A percentile compares a stretch with the other conserved stretches of the same genome.
Conservation (phyloP, 2,888 invertebrate species). For the Sceliomorpha sp. region DNA sequence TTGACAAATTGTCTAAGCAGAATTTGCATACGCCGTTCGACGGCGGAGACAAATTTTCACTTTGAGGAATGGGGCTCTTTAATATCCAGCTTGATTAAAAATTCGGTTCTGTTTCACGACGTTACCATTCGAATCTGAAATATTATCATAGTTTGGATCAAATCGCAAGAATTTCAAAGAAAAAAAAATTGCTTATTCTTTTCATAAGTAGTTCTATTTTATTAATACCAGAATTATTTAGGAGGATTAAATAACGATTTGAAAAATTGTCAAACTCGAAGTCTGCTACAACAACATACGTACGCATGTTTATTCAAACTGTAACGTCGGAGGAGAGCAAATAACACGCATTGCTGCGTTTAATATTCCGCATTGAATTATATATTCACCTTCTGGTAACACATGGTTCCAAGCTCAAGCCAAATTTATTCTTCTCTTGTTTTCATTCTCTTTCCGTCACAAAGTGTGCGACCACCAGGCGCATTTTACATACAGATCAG, state of each 20-base stretch:
- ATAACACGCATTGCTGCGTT: constrained; percentile 30
- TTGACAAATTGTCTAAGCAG: too few relatives aligned
- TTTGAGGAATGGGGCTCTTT: too few relatives aligned
- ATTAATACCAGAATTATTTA: too few relatives aligned
- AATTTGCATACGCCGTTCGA: neutral
- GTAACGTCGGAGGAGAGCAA: constrained; percentile 20
- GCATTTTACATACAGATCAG: constrained; percentile 35
- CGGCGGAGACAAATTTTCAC: neutral
- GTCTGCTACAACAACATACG: neutral
- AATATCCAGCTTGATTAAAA: too few relatives aligned
- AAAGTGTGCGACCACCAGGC: constrained; percentile 44
- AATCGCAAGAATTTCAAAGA: too few relatives aligned
- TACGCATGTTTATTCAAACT: constrained; percentile 20
- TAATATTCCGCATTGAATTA: constrained; percentile 48
- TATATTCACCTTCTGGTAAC: constrained; percentile 34
- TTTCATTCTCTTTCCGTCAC: constrained; percentile 29
- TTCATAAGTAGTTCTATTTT: too few relatives aligned
- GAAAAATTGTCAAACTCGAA: neutral
- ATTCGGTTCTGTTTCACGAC: too few relatives aligned
- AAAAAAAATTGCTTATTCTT: too few relatives aligned
- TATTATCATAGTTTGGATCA: too few relatives aligned
- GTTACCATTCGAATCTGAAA: too few relatives aligned
- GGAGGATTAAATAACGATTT: too few relatives aligned
- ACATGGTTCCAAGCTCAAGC: constrained; percentile 35
- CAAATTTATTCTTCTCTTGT: constrained; percentile 36